Base-by-base conservation (phyloP, 2,888 invertebrate genomes). In the Platypus cylindrus region DNA sequence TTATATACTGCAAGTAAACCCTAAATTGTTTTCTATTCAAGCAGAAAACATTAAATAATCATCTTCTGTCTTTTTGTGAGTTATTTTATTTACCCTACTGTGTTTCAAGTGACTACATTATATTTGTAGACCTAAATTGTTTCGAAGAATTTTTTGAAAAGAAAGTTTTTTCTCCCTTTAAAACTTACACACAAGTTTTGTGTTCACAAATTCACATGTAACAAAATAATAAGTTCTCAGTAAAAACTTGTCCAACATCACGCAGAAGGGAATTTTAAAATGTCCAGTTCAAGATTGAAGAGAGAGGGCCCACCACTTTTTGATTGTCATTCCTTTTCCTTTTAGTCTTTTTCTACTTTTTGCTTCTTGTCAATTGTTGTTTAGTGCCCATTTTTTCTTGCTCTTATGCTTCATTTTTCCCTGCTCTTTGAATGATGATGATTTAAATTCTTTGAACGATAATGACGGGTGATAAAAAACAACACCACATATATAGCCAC, bases 261-360 rank as follows among this genome's bases (percentile, higher is more conserved):
- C 38, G 38, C 34, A 34, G 30, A 31, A 25, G 30, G 29, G 38
- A 38, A 38, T 38, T 38, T 38, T 38, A 38, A 38, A 24, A 38
- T 25, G 38, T 31, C 34, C 27, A n/a, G n/a, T n/a, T n/a, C n/a
- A n/a, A n/a, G n/a, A n/a, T n/a, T n/a, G 34, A 34, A 31, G 34
- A 24, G 30, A n/a, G n/a, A n/a, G n/a, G n/a, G n/a, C n/a, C n/a
- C n/a, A 31, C 38, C 38, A 34, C 38, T 38, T 38, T 38, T 38
- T 38, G 31, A 30, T 17, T 27, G 34, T 32, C 37, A 37, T 37
- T 37, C 37, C 32, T 32, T 22, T 32, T 32, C 32, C 37, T 32
- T 37, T 37, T n/a, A n/a, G n/a, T 37, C 37, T 32, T 32, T 22
- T 32, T 32, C 32, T 32, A 32, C 32, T 37, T 36, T 37, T 37